A percentile compares a stretch with the other conserved stretches of the same genome.
Conservation (phyloP, 1,140 invertebrate genomes). For the Uloborus diversus region DNA sequence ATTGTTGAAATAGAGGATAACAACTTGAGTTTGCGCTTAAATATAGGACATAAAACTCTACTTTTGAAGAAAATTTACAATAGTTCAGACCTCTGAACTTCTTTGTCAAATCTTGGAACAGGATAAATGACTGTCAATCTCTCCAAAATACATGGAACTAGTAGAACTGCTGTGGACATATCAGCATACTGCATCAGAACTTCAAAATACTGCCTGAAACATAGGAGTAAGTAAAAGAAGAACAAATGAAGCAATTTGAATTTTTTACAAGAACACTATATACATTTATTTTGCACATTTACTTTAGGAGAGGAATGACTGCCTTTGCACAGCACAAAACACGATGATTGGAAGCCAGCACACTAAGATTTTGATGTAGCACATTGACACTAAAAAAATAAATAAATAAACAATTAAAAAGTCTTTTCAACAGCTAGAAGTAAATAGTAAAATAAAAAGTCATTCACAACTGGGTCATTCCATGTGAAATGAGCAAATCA, state of each 20-base stretch:
- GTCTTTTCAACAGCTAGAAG: background rate
- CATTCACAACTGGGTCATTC: no score
- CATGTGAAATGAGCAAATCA: no score
- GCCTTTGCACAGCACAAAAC: slow-evolving; percentile 36
- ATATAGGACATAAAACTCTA: no score
- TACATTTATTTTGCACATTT: background rate
- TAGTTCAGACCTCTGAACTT: slow-evolving; percentile 17
- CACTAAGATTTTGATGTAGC: slow-evolving; percentile 9
- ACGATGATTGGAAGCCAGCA: slow-evolving; percentile 6
- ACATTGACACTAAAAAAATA: slow-evolving; percentile 16
- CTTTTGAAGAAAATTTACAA: no score
- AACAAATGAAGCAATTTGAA: background rate
- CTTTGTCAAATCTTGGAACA: slow-evolving; percentile 24
- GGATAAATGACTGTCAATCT: slow-evolving; percentile 34
- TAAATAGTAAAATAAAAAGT: background rate
- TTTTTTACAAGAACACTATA: background rate
- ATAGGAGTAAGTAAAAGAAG: slow-evolving; percentile 3
- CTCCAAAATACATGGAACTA: slow-evolving; percentile 37
- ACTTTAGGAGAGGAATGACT: slow-evolving; percentile 32
- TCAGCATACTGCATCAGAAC: slow-evolving; percentile 42
- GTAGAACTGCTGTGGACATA: slow-evolving; percentile 4
- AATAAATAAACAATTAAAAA: background rate
- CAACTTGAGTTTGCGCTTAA: no score
- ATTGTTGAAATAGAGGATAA: no score
- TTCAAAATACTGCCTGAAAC: slow-evolving; percentile 37